phyloP scores from a whole-genome alignment of 2,113 vertebrate genomes.

The Calidris pygmaea region DNA sequence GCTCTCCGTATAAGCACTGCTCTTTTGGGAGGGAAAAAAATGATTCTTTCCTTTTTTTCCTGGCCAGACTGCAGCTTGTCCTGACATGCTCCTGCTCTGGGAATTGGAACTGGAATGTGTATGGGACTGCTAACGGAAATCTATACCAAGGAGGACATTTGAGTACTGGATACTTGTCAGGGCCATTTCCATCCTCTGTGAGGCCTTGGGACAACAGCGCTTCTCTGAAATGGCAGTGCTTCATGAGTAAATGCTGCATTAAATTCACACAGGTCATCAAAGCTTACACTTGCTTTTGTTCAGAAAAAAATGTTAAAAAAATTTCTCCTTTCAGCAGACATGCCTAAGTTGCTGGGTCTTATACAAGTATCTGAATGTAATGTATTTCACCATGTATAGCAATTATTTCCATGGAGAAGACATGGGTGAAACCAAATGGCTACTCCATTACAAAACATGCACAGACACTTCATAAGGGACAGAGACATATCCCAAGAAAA shows the following conservation, averaged over 20 bases:
- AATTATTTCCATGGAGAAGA: background rate
- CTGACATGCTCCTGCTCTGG: constrained; percentile 44
- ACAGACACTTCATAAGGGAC: background rate
- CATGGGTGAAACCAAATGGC: background rate
- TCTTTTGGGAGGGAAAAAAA: background rate
- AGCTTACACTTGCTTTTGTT: background rate
- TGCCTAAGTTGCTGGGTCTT: background rate
- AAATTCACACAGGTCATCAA: background rate
- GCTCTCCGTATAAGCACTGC: background rate
- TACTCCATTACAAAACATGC: background rate
- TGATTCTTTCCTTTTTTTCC: background rate
- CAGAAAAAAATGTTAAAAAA: background rate
- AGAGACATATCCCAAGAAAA: background rate
- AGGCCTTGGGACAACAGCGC: background rate
- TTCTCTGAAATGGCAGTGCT: background rate
- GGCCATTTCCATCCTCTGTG: background rate
- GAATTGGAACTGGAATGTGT: background rate
- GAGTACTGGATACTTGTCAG: background rate
- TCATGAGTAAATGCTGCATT: background rate
- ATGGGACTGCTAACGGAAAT: background rate
- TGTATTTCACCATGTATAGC: background rate
- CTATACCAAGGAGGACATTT: background rate
- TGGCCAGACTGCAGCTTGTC: constrained; percentile 36
- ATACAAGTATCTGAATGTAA: background rate
- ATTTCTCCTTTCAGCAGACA: background rate